Evolutionary conservation across 2,797 vertebrate species (phyloP).

Genomic region (Chrysocyon brachyurus): DNA sequence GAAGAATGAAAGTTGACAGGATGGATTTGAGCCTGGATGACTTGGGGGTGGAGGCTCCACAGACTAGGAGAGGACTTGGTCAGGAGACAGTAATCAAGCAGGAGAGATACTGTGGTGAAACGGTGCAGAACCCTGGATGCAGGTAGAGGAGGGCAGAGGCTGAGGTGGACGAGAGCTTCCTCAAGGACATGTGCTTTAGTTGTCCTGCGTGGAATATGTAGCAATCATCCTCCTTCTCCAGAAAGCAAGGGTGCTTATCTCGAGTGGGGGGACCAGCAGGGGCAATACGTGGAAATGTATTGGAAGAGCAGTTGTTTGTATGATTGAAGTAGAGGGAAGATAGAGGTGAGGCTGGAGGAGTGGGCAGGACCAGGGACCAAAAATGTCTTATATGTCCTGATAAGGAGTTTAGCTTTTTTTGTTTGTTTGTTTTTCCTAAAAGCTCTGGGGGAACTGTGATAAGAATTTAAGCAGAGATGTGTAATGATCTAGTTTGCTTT

Average conservation of each 20-base stretch:
- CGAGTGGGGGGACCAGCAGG: not conserved
- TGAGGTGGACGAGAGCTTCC: too few relatives aligned
- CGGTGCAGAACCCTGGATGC: too few relatives aligned
- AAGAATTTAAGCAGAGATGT: slow-evolving; percentile 20
- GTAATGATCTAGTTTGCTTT: not conserved
- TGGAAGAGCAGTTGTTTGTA: not conserved
- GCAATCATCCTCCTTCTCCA: not conserved
- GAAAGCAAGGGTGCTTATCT: not conserved
- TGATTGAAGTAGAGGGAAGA: not conserved
- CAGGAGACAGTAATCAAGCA: not conserved
- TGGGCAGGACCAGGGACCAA: not conserved
- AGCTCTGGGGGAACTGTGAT: not conserved
- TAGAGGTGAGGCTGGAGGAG: not conserved
- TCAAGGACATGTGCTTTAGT: not conserved
- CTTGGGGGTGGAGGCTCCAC: not conserved
- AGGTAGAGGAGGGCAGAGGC: too few relatives aligned
- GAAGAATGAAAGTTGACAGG: not conserved
- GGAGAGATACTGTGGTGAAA: not conserved
- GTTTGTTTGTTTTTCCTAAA: not conserved
- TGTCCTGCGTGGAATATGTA: not conserved
- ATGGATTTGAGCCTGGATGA: not conserved
- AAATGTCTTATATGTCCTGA: not conserved
- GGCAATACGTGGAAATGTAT: not conserved
- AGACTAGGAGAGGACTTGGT: not conserved
- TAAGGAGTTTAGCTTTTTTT: not conserved